Conservation (phyloP, 2,888 invertebrate genomes). For the Epinotia nisella region DNA sequence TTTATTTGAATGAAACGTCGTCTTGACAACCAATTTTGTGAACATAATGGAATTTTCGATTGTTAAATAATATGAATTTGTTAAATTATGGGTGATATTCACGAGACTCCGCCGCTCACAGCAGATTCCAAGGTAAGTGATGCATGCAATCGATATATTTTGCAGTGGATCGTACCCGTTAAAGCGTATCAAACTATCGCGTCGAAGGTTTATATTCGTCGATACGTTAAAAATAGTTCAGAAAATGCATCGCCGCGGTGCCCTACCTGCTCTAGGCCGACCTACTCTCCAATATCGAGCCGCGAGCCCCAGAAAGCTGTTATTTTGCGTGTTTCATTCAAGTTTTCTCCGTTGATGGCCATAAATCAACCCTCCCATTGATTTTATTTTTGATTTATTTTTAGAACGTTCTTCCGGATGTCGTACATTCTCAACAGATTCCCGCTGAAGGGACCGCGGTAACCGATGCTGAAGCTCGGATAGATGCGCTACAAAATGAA, state of each 20-base stretch:
- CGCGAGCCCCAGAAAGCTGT: constrained; percentile 33
- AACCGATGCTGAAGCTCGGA: constrained; percentile 57
- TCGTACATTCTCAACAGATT: constrained; percentile 82
- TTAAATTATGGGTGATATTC: constrained; percentile 80
- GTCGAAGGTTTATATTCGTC: constrained; percentile 66
- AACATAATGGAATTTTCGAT: constrained; percentile 67
- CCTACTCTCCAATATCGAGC: constrained; percentile 44
- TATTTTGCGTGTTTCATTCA: constrained; percentile 33
- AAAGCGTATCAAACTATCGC: constrained; percentile 54
- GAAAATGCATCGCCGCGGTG: constrained; percentile 66
- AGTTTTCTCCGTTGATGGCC: constrained; percentile 45
- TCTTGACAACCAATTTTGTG: constrained; percentile 77
- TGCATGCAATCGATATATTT: constrained; percentile 43
- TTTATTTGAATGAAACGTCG: constrained; percentile 78
- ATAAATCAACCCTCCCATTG: constrained; percentile 52
- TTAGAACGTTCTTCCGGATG: constrained; percentile 84
- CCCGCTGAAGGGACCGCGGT: constrained; percentile 64
- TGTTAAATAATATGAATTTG: constrained; percentile 75
- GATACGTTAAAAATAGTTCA: constrained; percentile 70
- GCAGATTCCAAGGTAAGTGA: constrained; percentile 71
- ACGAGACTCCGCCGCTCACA: constrained; percentile 62
- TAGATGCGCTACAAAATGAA: constrained; percentile 54
- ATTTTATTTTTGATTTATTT: constrained; percentile 79
- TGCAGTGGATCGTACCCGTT: constrained; percentile 25
- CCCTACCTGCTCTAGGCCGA: constrained; percentile 53